A percentile compares a stretch with the other conserved stretches of the same genome.
Conservation (phyloP, 2,888 invertebrate genomes). For the Plebejus melissa region DNA sequence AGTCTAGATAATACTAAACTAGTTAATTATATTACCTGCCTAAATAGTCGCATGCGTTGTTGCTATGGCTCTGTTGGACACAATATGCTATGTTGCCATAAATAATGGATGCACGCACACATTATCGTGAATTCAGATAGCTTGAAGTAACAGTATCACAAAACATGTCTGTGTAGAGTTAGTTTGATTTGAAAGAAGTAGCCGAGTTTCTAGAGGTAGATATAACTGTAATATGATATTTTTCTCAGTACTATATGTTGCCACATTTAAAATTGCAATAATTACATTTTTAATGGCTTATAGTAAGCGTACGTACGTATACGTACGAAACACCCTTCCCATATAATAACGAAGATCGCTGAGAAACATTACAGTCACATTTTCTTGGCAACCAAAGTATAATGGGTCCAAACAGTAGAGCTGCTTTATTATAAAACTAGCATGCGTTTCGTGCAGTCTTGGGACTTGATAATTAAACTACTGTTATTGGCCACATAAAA, state of each 20-base stretch:
- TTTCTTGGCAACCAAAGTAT: background rate
- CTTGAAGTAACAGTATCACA: background rate
- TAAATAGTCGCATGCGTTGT: constrained; percentile 8
- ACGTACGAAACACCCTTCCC: too few species aligned
- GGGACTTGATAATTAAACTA: constrained; percentile 1
- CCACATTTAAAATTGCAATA: background rate
- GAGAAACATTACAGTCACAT: background rate
- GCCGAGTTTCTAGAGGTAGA: background rate
- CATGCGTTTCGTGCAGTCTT: constrained; percentile 9
- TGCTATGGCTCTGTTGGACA: background rate
- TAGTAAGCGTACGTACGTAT: too few species aligned
- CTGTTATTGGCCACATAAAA: background rate
- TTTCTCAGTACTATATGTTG: background rate
- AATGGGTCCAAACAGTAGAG: background rate
- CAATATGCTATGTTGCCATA: background rate
- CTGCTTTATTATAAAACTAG: background rate
- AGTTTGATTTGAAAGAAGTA: background rate
- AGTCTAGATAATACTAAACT: constrained; percentile 30
- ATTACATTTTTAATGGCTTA: background rate
- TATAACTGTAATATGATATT: background rate
- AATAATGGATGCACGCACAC: background rate
- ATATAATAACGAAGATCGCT: background rate
- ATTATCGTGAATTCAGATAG: background rate
- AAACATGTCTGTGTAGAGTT: background rate
- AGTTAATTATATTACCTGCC: constrained; percentile 13